A percentile compares a stretch with the other conserved stretches of the same genome.
These are phyloP conservation scores for Camponotus floridanus DNA, from an alignment of 1,140 invertebrate species.

Conservation along the genomic window DNA sequence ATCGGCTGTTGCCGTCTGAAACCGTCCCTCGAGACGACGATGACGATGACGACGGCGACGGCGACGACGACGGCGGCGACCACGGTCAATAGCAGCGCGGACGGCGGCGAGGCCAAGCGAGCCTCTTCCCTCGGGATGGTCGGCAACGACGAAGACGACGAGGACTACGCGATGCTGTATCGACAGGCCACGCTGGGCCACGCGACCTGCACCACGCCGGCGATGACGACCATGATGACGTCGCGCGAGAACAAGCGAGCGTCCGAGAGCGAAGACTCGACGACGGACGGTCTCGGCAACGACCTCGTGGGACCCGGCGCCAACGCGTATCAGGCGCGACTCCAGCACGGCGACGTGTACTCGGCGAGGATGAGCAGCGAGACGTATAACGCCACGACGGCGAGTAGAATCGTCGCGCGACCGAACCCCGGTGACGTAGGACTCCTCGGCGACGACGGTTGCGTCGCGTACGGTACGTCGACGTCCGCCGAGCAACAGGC, in stretches of 20 bases:
- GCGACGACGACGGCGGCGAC: not conserved
- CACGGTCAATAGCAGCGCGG: conserved; percentile 28
- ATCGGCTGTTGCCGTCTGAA: conserved; percentile 68
- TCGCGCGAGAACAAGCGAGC: conserved; percentile 55
- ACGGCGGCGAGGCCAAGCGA: conserved; percentile 46
- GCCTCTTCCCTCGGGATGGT: conserved; percentile 10
- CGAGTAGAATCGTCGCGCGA: conserved; percentile 47
- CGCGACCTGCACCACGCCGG: conserved; percentile 41
- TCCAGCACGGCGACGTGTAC: conserved; percentile 65
- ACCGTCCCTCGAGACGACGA: conserved; percentile 59
- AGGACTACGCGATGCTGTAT: conserved; percentile 66
- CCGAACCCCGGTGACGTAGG: conserved; percentile 60
- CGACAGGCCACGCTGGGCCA: conserved; percentile 63
- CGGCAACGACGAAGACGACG: conserved; percentile 65
- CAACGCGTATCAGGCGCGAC: conserved; percentile 65
- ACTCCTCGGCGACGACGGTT: conserved; percentile 64
- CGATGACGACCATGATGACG: conserved; percentile 57
- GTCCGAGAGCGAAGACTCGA: conserved; percentile 42
- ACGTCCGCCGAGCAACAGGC: conserved; percentile 54
- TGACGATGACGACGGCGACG: not conserved
- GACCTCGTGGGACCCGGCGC: conserved; percentile 46
- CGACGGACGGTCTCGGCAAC: conserved; percentile 21
- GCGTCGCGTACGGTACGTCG: conserved; percentile 63
- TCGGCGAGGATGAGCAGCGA: conserved; percentile 31
- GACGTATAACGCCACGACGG: conserved; percentile 32